Evolutionary conservation across 2,888 invertebrate species (phyloP), one percentile per base, ranked within the genome.

Genomic region (Leptinotarsa tumamoca): DNA sequence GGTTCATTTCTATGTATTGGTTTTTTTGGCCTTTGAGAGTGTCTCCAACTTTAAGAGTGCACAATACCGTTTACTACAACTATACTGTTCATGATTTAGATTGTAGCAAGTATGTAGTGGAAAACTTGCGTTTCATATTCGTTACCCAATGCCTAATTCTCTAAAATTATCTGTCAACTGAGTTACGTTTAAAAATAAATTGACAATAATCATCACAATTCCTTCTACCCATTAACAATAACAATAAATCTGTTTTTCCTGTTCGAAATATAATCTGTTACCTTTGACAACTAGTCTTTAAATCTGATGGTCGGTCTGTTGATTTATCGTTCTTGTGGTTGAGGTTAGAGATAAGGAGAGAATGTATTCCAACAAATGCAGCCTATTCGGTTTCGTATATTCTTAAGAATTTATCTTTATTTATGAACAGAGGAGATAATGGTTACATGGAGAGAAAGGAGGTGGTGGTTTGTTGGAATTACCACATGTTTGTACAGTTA

Each of bases 201-300:
- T 23, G 21, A 21, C 58, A 58, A 58, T 58, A 27, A 58, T 58
- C 23, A 23, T 21, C 58, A 58, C 27, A 23, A 21, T 23, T 23
- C 58, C 58, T 23, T 58, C 23, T 13, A 21, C 21, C 23, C 27
- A 58, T 58, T 58, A 58, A 58, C 58, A 58, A 21, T 58, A 58
- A 58, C 14, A 58, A 15, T 58, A 23, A 23, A 13, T 58, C 14
- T 58, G 58, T 15, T 58, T 54, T 58, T 58, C 58, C 15, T 23
- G 14, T 21, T 58, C 23, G 58, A 58, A 58, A 58, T 58, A 27
- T 23, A 58, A 58, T 58, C 58, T 58, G 58, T 58, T 58, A 58
- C 58, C 23, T 58, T 58, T 58, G 58, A 27, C 58, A 27, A 58
- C 58, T 58, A 23, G 58, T 58, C 58, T 58, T 58, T 58, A 58